Conservation (phyloP, 1,140 invertebrate genomes). For the Drosophila arizonae region DNA sequence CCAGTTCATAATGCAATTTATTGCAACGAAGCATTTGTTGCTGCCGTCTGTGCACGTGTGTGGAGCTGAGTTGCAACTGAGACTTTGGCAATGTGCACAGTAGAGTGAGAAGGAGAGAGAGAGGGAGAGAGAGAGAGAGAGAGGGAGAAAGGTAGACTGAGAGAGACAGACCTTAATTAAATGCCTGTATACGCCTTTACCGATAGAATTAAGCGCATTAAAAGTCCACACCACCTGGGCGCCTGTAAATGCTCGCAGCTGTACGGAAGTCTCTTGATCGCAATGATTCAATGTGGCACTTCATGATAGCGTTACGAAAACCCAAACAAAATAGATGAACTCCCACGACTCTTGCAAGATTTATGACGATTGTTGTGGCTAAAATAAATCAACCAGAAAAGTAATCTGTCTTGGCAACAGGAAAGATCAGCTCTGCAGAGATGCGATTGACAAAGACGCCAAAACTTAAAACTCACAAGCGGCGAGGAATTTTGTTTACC, state of each 20-base stretch:
- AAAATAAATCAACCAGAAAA: too few relatives aligned
- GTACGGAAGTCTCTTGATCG: constrained; percentile 43
- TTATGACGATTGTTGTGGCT: too few relatives aligned
- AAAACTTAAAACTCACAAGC: too few relatives aligned
- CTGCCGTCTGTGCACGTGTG: constrained; percentile 1
- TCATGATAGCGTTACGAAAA: too few relatives aligned
- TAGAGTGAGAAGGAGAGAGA: not conserved
- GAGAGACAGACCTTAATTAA: constrained; percentile 57
- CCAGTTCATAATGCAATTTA: constrained; percentile 35
- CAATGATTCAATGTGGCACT: constrained; percentile 28
- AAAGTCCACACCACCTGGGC: constrained; percentile 50
- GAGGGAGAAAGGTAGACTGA: not conserved
- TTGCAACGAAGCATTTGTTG: constrained; percentile 31
- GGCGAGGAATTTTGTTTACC: too few relatives aligned
- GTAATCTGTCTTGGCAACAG: too few relatives aligned
- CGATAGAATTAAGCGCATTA: constrained; percentile 49
- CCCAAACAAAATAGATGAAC: not conserved
- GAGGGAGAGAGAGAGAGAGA: not conserved
- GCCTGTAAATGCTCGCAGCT: constrained; percentile 3
- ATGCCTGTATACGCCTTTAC: constrained; percentile 70
- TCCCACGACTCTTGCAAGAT: not conserved
- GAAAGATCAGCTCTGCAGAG: too few relatives aligned
- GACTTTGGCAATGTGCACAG: constrained; percentile 74
- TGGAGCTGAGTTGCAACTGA: constrained; percentile 31
- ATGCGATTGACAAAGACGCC: too few relatives aligned